phyloP scores from a whole-genome alignment of 2,797 vertebrate species.

The Neosalanx taihuensis region DNA sequence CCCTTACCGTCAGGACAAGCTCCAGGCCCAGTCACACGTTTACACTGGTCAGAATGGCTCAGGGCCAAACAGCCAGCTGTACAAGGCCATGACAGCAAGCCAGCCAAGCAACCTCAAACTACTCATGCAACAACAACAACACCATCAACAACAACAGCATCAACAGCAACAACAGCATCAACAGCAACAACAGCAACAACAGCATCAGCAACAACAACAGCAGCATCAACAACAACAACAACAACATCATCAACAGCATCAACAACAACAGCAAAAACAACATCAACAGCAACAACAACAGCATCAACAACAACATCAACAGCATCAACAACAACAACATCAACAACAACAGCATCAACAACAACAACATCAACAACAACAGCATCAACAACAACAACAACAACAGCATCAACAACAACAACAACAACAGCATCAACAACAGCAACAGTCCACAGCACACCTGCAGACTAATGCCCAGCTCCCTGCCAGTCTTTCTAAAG shows the following conservation, averaged over 20 bases:
- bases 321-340: slow-evolving; percentile 11
- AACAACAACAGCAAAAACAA: slow-evolving; percentile 13
- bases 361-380: background rate
- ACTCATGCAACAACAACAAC: slow-evolving; percentile 72
- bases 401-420: background rate
- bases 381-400: background rate
- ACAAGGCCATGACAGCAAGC: slow-evolving; percentile 71
- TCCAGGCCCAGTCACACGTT: slow-evolving; percentile 55
- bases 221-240: slow-evolving; percentile 63
- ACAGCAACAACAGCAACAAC: slow-evolving; percentile 60
- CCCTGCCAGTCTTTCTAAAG: slow-evolving; percentile 59
- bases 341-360: background rate
- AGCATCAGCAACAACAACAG: slow-evolving; percentile 62
- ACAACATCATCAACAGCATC: slow-evolving; percentile 62
- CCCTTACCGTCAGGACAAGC: slow-evolving; percentile 77
- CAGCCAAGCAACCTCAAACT: slow-evolving; percentile 72
- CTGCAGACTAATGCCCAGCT: slow-evolving; percentile 40
- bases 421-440: background rate
- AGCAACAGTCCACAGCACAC: slow-evolving; percentile 24
- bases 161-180: slow-evolving; percentile 53
- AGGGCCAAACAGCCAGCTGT: slow-evolving; percentile 56
- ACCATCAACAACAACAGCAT: slow-evolving; percentile 58
- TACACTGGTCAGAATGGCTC: slow-evolving; percentile 75
- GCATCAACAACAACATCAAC: slow-evolving; percentile 1
- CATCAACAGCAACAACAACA: slow-evolving; percentile 56